Evolutionary conservation across 2,888 invertebrate genomes (phyloP).

Genomic region (Vanessa cardui): DNA sequence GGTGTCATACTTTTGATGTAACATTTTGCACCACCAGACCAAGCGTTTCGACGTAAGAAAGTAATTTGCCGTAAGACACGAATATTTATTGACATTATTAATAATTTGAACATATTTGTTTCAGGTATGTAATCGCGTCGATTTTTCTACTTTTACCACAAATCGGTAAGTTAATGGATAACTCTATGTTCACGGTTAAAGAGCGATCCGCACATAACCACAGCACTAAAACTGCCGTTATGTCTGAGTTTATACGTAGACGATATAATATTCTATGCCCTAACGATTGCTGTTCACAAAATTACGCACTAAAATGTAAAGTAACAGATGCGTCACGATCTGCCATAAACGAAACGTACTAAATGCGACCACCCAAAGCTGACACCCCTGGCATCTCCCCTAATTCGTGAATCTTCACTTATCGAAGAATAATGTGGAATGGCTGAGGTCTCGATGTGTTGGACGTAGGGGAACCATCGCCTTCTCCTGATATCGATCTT

Average conservation of each 20-base stretch:
- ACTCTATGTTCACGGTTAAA: not conserved
- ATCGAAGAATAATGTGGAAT: constrained; percentile 47
- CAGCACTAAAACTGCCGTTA: constrained; percentile 10
- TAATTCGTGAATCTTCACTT: constrained; percentile 41
- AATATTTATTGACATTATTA: too few relatives aligned
- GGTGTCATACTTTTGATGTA: too few relatives aligned
- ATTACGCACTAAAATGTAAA: constrained; percentile 71
- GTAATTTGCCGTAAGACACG: too few relatives aligned
- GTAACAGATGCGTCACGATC: constrained; percentile 78
- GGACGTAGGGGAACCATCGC: constrained; percentile 71
- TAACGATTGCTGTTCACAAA: constrained; percentile 56
- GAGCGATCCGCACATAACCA: not conserved
- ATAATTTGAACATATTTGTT: constrained; percentile 15
- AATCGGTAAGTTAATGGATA: constrained; percentile 18
- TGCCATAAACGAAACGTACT: constrained; percentile 73
- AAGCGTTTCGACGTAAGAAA: too few relatives aligned
- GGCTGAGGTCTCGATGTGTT: constrained; percentile 60
- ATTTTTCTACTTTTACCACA: not conserved
- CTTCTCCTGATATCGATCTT: constrained; percentile 79
- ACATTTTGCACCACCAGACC: too few relatives aligned
- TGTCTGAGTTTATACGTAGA: constrained; percentile 12
- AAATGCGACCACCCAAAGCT: constrained; percentile 57
- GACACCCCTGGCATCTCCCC: constrained; percentile 55
- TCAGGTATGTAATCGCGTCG: constrained; percentile 31
- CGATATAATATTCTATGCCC: constrained; percentile 25